Percentiles rank a stretch among this genome's conserved stretches.
Evolutionary conservation across 2,888 invertebrate species (phyloP).

Genomic region (Brenthis hecate): DNA sequence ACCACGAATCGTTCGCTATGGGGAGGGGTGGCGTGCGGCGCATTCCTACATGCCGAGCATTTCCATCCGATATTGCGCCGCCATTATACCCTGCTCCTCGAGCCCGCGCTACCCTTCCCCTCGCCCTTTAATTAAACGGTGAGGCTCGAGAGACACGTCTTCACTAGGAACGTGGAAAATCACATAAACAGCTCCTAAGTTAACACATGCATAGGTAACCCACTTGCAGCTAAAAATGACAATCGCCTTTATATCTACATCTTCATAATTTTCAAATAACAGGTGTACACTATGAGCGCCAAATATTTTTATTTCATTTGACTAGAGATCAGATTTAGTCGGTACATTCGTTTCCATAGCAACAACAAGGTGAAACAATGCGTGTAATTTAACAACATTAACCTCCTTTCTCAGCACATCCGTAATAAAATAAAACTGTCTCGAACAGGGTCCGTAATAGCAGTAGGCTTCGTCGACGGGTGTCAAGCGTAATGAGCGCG

Average conservation of each 20-base stretch:
- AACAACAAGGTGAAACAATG: conserved; percentile 71
- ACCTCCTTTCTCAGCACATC: conserved; percentile 75
- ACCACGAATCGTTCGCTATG: conserved; percentile 79
- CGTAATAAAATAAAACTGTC: conserved; percentile 73
- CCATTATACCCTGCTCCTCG: conserved; percentile 78
- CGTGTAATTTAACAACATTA: conserved; percentile 72
- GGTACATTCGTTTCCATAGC: conserved; percentile 52
- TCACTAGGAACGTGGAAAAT: conserved; percentile 73
- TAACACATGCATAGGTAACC: conserved; percentile 53
- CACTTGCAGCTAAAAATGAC: conserved; percentile 47
- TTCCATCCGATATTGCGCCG: conserved; percentile 83
- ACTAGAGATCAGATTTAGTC: conserved; percentile 37
- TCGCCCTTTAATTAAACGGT: conserved; percentile 82
- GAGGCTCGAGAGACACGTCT: conserved; percentile 79
- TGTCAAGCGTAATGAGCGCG: conserved; percentile 72
- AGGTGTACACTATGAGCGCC: no score
- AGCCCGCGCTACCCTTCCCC: conserved; percentile 65
- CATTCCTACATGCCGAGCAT: conserved; percentile 83
- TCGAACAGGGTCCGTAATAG: conserved; percentile 66
- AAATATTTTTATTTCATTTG: neutral
- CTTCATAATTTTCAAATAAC: no score
- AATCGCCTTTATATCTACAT: neutral
- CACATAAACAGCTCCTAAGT: conserved; percentile 76
- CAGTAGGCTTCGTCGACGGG: conserved; percentile 60
- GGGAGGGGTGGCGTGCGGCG: conserved; percentile 75